Conservation (phyloP, 2,113 vertebrate genomes). For the Sinocyclocheilus anophthalmus region DNA sequence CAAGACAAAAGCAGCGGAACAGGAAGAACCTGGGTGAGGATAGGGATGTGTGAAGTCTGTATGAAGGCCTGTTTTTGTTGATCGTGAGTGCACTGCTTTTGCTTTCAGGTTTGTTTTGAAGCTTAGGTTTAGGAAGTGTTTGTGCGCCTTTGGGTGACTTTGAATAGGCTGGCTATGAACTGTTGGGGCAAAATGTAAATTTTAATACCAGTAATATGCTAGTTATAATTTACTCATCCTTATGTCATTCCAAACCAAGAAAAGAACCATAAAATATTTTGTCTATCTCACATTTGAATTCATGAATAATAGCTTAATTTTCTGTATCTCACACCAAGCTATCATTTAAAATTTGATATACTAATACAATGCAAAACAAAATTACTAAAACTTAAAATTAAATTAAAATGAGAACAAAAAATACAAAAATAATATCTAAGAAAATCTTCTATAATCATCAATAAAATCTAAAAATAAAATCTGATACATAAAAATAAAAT, state of each 20-base stretch:
- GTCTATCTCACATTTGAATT: too few species aligned
- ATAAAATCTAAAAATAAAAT: too few species aligned
- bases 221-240: not conserved
- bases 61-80: not conserved
- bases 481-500: too few species aligned
- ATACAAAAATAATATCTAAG: too few species aligned
- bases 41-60: constrained; percentile 11
- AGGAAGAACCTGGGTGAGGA: constrained; percentile 4
- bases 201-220: not conserved
- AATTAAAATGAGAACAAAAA: too few species aligned
- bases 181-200: not conserved
- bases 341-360: too few species aligned
- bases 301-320: too few species aligned
- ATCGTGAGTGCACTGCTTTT: not conserved
- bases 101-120: not conserved
- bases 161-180: not conserved
- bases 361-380: too few species aligned
- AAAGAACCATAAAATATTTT: not conserved
- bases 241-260: not conserved
- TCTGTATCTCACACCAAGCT: too few species aligned
- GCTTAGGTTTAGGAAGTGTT: not conserved
- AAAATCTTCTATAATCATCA: too few species aligned
- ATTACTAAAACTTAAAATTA: too few species aligned
- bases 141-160: not conserved
- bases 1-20: constrained; percentile 25